These are phyloP conservation scores for Emys orbicularis DNA, from an alignment of 2,797 vertebrate genomes.

Conservation along the genomic window DNA sequence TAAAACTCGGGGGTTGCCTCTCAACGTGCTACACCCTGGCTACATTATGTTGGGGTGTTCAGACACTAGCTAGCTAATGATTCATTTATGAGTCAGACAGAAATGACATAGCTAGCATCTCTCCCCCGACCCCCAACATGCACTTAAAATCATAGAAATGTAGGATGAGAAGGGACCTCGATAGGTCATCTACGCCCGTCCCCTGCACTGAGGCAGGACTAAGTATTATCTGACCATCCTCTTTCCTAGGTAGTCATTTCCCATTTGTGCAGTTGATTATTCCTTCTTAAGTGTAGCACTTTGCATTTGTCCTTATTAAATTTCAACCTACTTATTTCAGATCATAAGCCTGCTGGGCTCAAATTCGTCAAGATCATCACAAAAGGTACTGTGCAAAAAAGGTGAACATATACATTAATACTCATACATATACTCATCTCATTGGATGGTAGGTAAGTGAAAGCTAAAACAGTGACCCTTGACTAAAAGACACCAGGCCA, in stretches of 20 bases:
- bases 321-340: neutral
- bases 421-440: neutral
- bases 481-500: fast-evolving
- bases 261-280: neutral
- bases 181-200: neutral
- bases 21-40: fast-evolving
- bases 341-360: neutral
- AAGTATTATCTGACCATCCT: neutral
- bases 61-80: neutral
- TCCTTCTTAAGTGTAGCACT: neutral
- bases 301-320: neutral
- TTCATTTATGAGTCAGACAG: neutral
- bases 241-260: neutral
- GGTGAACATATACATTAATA: neutral
- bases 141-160: neutral
- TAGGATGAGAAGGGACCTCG: neutral
- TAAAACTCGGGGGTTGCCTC: neutral
- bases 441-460: neutral
- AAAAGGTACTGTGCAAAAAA: fast-evolving
- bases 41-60: neutral
- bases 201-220: neutral
- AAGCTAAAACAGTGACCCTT: fast-evolving
- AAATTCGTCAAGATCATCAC: neutral
- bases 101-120: neutral
- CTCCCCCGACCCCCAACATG: neutral